Conservation (phyloP, 2,888 invertebrate species). For the Thyatira batis region DNA sequence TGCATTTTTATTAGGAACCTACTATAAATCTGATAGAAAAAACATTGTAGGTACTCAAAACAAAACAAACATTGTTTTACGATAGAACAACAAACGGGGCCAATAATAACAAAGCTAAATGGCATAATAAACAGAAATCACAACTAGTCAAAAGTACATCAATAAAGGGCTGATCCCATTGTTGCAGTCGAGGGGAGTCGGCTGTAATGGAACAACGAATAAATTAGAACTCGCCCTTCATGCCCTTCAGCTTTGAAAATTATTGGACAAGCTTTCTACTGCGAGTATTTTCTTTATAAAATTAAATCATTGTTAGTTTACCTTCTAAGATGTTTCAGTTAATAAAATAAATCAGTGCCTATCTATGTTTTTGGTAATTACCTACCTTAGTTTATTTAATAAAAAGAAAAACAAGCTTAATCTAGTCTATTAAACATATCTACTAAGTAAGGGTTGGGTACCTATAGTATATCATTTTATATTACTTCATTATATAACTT, state of each 20-base stretch:
- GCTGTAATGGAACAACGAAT: slow-evolving; percentile 57
- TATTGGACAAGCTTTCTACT: too few relatives aligned
- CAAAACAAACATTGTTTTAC: slow-evolving; percentile 36
- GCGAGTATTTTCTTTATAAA: too few relatives aligned
- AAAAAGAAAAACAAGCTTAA: too few relatives aligned
- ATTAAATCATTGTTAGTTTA: too few relatives aligned
- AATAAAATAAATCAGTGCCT: too few relatives aligned
- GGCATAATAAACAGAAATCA: slow-evolving; percentile 74
- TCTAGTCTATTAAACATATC: too few relatives aligned
- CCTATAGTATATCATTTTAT: too few relatives aligned
- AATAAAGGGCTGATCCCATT: slow-evolving; percentile 51
- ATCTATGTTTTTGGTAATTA: too few relatives aligned
- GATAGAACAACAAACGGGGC: slow-evolving; percentile 43
- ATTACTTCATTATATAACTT: too few relatives aligned
- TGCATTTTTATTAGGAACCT: not conserved
- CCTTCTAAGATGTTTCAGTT: too few relatives aligned
- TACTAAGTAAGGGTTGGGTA: too few relatives aligned
- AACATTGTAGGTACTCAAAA: slow-evolving; percentile 15
- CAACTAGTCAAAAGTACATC: slow-evolving; percentile 78
- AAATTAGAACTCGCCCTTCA: slow-evolving; percentile 55
- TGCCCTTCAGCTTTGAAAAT: slow-evolving; percentile 33
- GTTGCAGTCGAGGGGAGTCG: slow-evolving; percentile 40
- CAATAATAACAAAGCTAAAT: slow-evolving; percentile 63
- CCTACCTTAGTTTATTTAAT: too few relatives aligned
- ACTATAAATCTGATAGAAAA: not conserved